Conservation (phyloP, 2,888 invertebrate species). For the Cyclophora punctaria region DNA sequence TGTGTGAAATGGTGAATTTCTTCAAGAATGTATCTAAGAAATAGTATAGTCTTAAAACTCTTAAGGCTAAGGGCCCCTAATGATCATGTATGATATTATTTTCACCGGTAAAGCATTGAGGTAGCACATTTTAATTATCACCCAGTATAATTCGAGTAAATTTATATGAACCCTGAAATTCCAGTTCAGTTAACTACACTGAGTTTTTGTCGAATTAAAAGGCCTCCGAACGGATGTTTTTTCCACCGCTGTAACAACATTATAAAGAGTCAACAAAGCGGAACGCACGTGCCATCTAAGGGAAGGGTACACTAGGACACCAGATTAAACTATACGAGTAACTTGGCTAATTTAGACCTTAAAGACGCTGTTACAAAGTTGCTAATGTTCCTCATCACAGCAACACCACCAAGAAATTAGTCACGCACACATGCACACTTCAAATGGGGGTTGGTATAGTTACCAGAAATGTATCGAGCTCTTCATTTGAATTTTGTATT, state of each 20-base stretch:
- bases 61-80: too few species aligned
- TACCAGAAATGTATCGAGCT: slow-evolving; percentile 34
- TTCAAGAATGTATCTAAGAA: too few species aligned
- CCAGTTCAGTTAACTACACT: slow-evolving; percentile 16
- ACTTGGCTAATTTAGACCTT: slow-evolving; percentile 11
- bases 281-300: slow-evolving; percentile 42
- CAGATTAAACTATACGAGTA: slow-evolving; percentile 18
- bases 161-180: background rate
- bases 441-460: slow-evolving; percentile 41
- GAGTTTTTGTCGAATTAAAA: slow-evolving; percentile 18
- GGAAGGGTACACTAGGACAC: slow-evolving; percentile 22
- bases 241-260: slow-evolving; percentile 42
- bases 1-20: too few species aligned
- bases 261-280: slow-evolving; percentile 32
- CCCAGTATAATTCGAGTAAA: too few species aligned
- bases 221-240: slow-evolving; percentile 36
- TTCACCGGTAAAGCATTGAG: too few species aligned
- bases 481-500: slow-evolving; percentile 43
- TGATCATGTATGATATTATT: too few species aligned
- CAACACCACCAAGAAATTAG: slow-evolving; percentile 34
- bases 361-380: background rate
- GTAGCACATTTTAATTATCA: too few species aligned
- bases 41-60: too few species aligned
- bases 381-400: slow-evolving; percentile 5
- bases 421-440: slow-evolving; percentile 52